Conservation (phyloP, 2,113 vertebrate genomes). For the Apodemus speciosus region DNA sequence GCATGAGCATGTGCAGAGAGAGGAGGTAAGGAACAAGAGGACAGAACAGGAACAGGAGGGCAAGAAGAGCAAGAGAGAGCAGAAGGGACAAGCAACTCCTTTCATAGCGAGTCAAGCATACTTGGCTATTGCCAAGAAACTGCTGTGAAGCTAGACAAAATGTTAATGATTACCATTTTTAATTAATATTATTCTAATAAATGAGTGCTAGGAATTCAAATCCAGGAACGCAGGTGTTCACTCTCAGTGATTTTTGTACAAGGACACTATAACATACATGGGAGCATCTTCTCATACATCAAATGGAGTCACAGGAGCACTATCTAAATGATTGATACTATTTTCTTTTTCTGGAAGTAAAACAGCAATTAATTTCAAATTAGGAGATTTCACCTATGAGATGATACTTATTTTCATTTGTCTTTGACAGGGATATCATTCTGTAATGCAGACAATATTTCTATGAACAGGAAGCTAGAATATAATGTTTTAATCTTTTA, state of each 20-base stretch:
- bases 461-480: background rate
- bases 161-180: background rate
- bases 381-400: background rate
- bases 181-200: no score
- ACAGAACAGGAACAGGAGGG: no score
- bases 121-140: no score
- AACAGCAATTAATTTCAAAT: background rate
- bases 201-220: background rate
- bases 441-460: background rate
- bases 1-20: no score
- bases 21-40: no score
- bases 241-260: background rate
- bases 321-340: background rate
- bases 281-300: background rate
- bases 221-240: fast-evolving
- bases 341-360: background rate
- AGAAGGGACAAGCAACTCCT: no score
- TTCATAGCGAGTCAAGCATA: no score
- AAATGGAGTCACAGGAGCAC: background rate
- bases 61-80: no score
- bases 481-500: background rate
- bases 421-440: background rate
- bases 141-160: no score
- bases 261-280: background rate
- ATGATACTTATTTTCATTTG: background rate